Percentiles rank a stretch among this genome's conserved stretches.
Conservation (phyloP, 2,888 invertebrate genomes). For the Saturnia pavonia region DNA sequence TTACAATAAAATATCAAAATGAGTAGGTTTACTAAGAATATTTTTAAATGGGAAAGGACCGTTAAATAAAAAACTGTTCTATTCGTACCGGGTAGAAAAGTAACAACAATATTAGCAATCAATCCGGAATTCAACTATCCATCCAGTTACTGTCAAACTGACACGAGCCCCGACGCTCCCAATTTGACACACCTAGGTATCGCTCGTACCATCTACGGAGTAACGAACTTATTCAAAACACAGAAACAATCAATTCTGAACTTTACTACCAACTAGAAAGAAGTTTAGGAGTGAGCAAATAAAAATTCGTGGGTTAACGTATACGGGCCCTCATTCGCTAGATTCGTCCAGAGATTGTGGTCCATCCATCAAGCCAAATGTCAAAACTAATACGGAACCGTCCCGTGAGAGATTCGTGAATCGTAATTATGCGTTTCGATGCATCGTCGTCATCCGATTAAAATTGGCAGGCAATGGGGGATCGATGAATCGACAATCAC, state of each 20-base stretch:
- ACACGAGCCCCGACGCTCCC: slow-evolving; percentile 58
- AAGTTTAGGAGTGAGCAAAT: slow-evolving; percentile 23
- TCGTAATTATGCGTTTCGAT: slow-evolving; percentile 77
- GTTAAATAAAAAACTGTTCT: slow-evolving; percentile 17
- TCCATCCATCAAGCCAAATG: slow-evolving; percentile 80
- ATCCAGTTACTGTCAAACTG: slow-evolving; percentile 64
- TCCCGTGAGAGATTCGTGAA: slow-evolving; percentile 75
- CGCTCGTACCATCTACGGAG: slow-evolving; percentile 51
- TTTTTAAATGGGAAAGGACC: not conserved
- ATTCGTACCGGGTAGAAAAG: slow-evolving; percentile 33
- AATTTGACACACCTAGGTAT: slow-evolving; percentile 70
- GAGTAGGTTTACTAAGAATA: not conserved
- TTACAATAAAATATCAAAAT: not conserved
- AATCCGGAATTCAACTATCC: slow-evolving; percentile 63
- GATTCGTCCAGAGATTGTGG: slow-evolving; percentile 75
- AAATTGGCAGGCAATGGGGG: slow-evolving; percentile 78
- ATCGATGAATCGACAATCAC: slow-evolving; percentile 42
- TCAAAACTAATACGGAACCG: slow-evolving; percentile 79
- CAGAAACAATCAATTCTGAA: slow-evolving; percentile 30
- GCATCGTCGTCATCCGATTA: slow-evolving; percentile 76
- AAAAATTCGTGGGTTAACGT: slow-evolving; percentile 41
- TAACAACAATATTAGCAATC: slow-evolving; percentile 51
- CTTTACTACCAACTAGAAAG: slow-evolving; percentile 35
- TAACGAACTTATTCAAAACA: slow-evolving; percentile 28
- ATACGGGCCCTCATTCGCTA: slow-evolving; percentile 74